These are phyloP conservation scores for Mizuhopecten yessoensis DNA, from an alignment of 1,140 invertebrate genomes.

Conservation along the genomic window DNA sequence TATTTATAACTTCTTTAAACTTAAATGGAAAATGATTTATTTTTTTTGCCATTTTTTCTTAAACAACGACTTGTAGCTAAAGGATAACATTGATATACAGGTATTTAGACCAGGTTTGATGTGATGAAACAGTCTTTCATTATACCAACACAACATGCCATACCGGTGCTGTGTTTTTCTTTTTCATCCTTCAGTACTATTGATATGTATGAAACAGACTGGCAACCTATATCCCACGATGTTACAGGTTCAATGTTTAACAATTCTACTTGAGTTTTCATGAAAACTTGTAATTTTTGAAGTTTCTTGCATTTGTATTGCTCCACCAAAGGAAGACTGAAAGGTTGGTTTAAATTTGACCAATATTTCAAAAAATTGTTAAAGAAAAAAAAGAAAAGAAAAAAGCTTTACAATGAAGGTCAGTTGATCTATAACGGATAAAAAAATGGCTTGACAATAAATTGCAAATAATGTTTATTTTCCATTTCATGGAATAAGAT, in stretches of 20 bases:
- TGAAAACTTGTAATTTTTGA: too few species aligned
- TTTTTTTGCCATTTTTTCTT: background rate
- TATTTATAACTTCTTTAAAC: background rate
- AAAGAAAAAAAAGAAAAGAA: too few species aligned
- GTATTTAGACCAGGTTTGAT: background rate
- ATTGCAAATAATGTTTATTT: too few species aligned
- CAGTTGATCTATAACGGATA: too few species aligned
- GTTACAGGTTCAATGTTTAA: background rate
- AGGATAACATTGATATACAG: background rate
- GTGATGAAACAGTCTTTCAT: background rate
- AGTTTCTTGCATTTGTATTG: too few species aligned
- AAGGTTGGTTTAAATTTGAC: too few species aligned
- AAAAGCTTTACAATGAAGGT: too few species aligned
- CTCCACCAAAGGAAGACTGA: too few species aligned
- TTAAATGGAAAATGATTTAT: background rate
- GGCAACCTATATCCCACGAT: background rate
- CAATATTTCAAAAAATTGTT: too few species aligned
- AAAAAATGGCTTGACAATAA: too few species aligned
- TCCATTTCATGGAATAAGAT: too few species aligned
- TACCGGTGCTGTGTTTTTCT: background rate
- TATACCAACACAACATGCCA: background rate
- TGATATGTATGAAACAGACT: background rate
- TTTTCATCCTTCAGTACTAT: background rate
- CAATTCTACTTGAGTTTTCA: background rate
- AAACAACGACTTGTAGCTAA: background rate